A percentile compares a stretch with the other conserved stretches of the same genome.
Conservation (phyloP, 2,888 invertebrate genomes). For the Cheilosia grossa region DNA sequence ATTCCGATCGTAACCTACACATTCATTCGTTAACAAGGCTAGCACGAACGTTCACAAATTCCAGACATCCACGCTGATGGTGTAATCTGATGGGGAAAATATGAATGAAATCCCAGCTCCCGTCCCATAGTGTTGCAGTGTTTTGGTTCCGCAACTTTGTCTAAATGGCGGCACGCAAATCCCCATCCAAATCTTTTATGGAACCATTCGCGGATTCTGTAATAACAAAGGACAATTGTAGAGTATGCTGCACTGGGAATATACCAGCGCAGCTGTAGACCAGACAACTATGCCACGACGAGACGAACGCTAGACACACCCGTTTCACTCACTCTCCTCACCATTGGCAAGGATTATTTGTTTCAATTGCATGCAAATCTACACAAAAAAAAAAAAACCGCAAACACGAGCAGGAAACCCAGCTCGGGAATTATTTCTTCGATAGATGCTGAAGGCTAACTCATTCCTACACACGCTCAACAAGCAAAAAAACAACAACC, state of each 20-base stretch:
- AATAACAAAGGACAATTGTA: constrained; percentile 62
- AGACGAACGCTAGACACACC: constrained; percentile 35
- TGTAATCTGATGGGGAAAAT: constrained; percentile 66
- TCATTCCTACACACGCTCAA: background rate
- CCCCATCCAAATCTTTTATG: constrained; percentile 53
- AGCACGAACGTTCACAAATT: constrained; percentile 60
- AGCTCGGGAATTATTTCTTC: constrained; percentile 25
- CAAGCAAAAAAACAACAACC: background rate
- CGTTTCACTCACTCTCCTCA: background rate
- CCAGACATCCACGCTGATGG: constrained; percentile 33
- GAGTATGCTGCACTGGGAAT: constrained; percentile 15
- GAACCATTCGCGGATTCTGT: constrained; percentile 62
- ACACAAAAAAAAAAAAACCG: constrained; percentile 2
- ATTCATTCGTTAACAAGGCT: constrained; percentile 58
- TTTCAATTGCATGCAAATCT: constrained; percentile 51
- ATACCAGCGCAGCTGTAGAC: constrained; percentile 22
- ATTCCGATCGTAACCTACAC: constrained; percentile 61
- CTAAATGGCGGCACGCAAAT: constrained; percentile 65
- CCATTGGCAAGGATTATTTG: constrained; percentile 51
- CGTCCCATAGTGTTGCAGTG: constrained; percentile 4
- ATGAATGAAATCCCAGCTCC: constrained; percentile 54
- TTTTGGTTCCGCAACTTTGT: constrained; percentile 34
- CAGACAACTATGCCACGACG: constrained; percentile 12
- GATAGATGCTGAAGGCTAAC: constrained; percentile 5
- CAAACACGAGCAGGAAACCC: constrained; percentile 7